Conservation (phyloP, 2,113 vertebrate species). For the Erythrocercus mccallii region DNA sequence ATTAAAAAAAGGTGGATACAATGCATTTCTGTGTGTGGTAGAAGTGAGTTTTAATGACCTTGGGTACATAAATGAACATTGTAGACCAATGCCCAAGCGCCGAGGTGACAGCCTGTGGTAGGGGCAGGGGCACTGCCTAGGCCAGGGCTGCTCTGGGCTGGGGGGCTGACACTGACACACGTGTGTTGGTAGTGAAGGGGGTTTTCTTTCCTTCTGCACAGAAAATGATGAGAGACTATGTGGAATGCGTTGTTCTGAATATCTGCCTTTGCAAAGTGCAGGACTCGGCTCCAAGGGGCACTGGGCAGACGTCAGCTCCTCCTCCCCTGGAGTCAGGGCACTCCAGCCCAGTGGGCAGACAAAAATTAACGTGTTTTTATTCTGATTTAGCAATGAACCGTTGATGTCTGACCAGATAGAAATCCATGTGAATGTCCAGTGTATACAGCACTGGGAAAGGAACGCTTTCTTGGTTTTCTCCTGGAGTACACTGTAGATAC, state of each 20-base stretch:
- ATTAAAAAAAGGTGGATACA: background rate
- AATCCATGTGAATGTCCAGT: background rate
- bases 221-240: accelerated
- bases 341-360: background rate
- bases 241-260: too few species aligned
- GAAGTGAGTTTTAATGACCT: background rate
- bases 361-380: background rate
- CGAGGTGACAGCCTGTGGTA: accelerated
- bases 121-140: too few species aligned
- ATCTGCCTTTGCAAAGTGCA: background rate
- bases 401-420: background rate
- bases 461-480: background rate
- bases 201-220: background rate
- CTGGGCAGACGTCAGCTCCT: background rate
- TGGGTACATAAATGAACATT: background rate
- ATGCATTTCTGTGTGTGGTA: background rate
- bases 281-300: background rate
- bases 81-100: background rate
- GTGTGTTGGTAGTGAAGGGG: too few species aligned
- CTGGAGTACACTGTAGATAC: background rate
- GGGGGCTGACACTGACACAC: accelerated
- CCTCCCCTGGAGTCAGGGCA: background rate
- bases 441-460: background rate
- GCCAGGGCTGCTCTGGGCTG: background rate
- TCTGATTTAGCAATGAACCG: background rate